Base-by-base conservation (phyloP, 2,113 vertebrate genomes). In the Calcarius ornatus region DNA sequence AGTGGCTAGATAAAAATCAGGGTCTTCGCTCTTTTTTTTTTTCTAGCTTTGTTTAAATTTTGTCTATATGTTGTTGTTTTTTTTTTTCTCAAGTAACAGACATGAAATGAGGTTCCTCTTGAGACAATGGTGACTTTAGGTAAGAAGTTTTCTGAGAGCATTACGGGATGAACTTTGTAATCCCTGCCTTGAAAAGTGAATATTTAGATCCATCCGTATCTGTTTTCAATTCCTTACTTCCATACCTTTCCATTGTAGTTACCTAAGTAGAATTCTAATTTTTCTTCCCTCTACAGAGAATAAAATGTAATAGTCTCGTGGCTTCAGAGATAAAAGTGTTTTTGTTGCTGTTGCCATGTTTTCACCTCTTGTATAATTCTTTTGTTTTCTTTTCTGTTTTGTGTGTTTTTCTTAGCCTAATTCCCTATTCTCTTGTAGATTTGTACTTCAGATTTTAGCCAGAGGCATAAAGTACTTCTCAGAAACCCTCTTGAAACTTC, bases 381-480 rank as follows among this genome's bases (percentile, higher is more conserved):
- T 79, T 47, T 48, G 11, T 63, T 57, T 37, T 31, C 35, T 76
- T 54, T 31, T 40, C 9, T 68, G 31, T 69, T 47, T 25, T 33
- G 7, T 56, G 63, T 27, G 11, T 88, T 85, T 68, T 57, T 47
- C 72, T 93, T 81, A 77, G n/a, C 65, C 43, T 93, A 83, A 95
- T 81, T 95, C 81, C 92, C 92, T 78, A 61, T 92, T 94, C 73
- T 79, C 66, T 80, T 89, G 87, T 89, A 91, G 68, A 92, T 92
- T 80, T 93, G 80, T 79, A 61, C 61, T 92, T 95, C 86, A 72
- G 65, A 71, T 93, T 95, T 94, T 89, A 95, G 95, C 90, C 83
- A 91, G 91, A 38, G 24, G 90, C 94, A 89, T 24, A 33, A 89
- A 95, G 80, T 81, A 60, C 57, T 95, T 92, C 89, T 94, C 76